Evolutionary conservation across 2,113 vertebrate species (phyloP), one percentile per base, ranked within the genome.

Genomic region (Columba janthina): DNA sequence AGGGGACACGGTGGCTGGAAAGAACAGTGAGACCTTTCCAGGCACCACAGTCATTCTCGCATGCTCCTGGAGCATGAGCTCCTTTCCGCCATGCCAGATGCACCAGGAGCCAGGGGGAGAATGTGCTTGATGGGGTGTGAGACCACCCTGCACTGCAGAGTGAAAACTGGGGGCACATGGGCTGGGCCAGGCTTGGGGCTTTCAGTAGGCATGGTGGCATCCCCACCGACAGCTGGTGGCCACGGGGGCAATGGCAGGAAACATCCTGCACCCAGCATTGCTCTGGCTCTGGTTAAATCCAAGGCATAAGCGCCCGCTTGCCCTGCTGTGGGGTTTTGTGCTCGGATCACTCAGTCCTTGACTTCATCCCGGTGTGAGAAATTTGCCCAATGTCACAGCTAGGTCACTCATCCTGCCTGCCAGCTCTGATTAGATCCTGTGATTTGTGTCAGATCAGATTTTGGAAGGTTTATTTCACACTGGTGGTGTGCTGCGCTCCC

Each of bases 381-480:
- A 89, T 90, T 87, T 84, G n/a, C 48, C 61, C 12, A 11, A 56
- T 94, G 91, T 92, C 86, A 89, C 3, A 1, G 72, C 76, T 81
- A 67, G 80, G 95, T 96, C 38, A 0, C 69, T 88, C 28, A 40
- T 89, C 65, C 86, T 5, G 10, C 69, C 88, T 95, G 95, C 94
- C 95, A 96, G 24, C 53, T 93, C 18, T 0, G 69, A 93, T 97
- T 94, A 96, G 51, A 48, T 70, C 32, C 75, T 53, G 61, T 25
- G 61, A 56, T 78, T 91, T 92, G 61, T 86, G 85, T 96, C 96
- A 92, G 24, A 58, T 84, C 57, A n/a, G 69, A 75, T 96, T 91
- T 85, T 83, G 67, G 87, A 94, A 93, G 67, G 57, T 58, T 80
- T 94, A 11, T 94, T 91, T 94, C 90, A 96, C 56, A 22, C 34